These are phyloP conservation scores for Papilio demoleus DNA, from an alignment of 2,888 invertebrate genomes.

Conservation along the genomic window DNA sequence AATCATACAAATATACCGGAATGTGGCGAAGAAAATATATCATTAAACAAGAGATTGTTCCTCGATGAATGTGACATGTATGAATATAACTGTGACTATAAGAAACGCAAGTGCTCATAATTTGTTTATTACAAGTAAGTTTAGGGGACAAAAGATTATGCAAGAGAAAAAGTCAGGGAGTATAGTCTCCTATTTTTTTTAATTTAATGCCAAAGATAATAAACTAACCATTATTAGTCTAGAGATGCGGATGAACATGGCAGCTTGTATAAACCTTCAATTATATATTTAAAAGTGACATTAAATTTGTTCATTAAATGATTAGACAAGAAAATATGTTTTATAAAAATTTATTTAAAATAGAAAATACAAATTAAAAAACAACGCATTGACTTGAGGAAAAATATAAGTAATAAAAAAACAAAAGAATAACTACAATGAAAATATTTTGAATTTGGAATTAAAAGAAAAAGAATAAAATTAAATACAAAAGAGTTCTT, in stretches of 20 bases:
- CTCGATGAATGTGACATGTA: slow-evolving; percentile 67
- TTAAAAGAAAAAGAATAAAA: too few relatives aligned
- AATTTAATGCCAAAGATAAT: too few relatives aligned
- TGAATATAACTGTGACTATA: slow-evolving; percentile 67
- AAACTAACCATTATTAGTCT: neutral
- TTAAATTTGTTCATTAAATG: too few relatives aligned
- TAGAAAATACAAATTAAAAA: too few relatives aligned
- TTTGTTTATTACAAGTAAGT: slow-evolving; percentile 25
- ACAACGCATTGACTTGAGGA: too few relatives aligned
- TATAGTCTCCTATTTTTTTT: neutral
- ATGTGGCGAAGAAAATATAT: slow-evolving; percentile 52
- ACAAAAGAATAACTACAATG: too few relatives aligned
- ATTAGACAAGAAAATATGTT: too few relatives aligned
- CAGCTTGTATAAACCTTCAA: neutral
- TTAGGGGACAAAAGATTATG: slow-evolving; percentile 6
- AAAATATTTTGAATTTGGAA: too few relatives aligned
- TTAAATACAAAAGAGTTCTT: too few relatives aligned
- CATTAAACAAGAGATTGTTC: slow-evolving; percentile 54
- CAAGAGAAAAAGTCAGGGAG: neutral
- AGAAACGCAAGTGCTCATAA: slow-evolving; percentile 49
- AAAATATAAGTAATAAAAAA: too few relatives aligned
- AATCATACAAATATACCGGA: slow-evolving; percentile 71
- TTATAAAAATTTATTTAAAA: too few relatives aligned
- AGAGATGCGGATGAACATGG: neutral
- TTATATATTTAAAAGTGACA: too few relatives aligned